phyloP scores from a whole-genome alignment of 2,797 vertebrate genomes.

The Phyllotis vaccarum region DNA sequence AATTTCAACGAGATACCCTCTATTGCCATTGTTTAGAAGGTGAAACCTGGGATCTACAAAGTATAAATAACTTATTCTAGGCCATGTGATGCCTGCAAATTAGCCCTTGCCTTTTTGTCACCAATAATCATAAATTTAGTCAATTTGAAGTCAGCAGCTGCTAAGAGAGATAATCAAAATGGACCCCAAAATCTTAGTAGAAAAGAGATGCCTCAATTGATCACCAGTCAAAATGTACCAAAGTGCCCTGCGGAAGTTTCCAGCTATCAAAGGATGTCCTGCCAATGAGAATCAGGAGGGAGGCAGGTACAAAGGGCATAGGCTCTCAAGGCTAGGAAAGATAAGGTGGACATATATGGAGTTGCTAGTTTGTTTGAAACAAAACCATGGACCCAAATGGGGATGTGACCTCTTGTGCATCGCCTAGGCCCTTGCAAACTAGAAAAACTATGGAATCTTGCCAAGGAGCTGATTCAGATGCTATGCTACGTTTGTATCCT shows the following conservation, averaged over 20 bases:
- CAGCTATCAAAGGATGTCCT: fast-evolving
- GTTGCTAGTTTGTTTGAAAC: not conserved
- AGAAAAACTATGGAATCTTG: fast-evolving
- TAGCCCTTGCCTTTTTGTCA: not conserved
- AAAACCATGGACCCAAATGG: not conserved
- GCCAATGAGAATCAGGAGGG: not conserved
- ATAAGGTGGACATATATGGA: too few relatives aligned
- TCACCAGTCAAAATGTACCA: not conserved
- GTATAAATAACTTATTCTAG: not conserved
- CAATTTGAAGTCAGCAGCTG: not conserved
- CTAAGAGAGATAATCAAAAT: not conserved
- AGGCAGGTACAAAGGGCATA: not conserved
- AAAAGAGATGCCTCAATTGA: not conserved
- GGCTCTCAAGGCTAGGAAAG: not conserved
- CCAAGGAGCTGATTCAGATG: not conserved
- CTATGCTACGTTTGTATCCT: not conserved
- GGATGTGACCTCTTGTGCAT: not conserved
- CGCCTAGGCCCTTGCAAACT: not conserved
- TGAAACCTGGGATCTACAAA: not conserved
- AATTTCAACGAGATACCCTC: not conserved
- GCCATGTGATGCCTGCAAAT: not conserved
- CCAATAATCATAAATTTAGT: not conserved
- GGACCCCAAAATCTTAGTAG: not conserved
- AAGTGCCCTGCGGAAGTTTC: fast-evolving
- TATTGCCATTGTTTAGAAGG: not conserved